A percentile compares a stretch with the other conserved stretches of the same genome.
Evolutionary conservation across 2,113 vertebrate species (phyloP).

Genomic region (Podarcis muralis): DNA sequence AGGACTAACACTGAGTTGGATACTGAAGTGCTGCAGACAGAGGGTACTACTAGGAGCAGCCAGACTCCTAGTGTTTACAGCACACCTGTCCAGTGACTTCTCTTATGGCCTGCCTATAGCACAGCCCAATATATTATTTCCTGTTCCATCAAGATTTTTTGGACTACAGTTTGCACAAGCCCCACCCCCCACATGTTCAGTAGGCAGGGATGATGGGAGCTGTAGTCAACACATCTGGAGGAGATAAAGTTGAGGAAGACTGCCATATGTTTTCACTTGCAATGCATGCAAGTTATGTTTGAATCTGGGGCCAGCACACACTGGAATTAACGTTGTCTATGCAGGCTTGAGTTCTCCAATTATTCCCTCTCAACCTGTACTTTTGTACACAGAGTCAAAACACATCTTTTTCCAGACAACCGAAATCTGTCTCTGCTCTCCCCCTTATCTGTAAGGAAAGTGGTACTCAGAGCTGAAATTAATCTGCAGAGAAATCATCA

Average conservation of each 20-base stretch:
- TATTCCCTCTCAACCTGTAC: not conserved
- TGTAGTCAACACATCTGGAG: too few species aligned
- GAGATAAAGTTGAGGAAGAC: too few species aligned
- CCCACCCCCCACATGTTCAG: too few species aligned
- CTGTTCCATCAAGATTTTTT: not conserved
- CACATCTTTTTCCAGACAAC: not conserved
- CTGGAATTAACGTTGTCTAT: not conserved
- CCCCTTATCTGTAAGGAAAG: not conserved
- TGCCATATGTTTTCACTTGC: not conserved
- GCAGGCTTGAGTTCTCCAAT: not conserved
- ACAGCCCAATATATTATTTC: not conserved
- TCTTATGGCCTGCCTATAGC: not conserved
- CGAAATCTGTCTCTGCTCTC: not conserved
- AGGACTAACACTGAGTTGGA: not conserved
- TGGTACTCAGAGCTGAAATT: not conserved
- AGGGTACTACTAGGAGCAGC: not conserved
- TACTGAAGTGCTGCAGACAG: not conserved
- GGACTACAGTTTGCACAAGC: too few species aligned
- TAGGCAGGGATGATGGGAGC: too few species aligned
- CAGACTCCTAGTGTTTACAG: not conserved
- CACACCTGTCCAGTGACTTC: not conserved
- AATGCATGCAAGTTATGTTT: not conserved
- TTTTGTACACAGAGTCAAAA: not conserved
- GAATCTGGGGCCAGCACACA: not conserved
- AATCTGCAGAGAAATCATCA: not conserved